Evolutionary conservation across 2,888 invertebrate species (phyloP).

Genomic region (Tachina lurida): DNA sequence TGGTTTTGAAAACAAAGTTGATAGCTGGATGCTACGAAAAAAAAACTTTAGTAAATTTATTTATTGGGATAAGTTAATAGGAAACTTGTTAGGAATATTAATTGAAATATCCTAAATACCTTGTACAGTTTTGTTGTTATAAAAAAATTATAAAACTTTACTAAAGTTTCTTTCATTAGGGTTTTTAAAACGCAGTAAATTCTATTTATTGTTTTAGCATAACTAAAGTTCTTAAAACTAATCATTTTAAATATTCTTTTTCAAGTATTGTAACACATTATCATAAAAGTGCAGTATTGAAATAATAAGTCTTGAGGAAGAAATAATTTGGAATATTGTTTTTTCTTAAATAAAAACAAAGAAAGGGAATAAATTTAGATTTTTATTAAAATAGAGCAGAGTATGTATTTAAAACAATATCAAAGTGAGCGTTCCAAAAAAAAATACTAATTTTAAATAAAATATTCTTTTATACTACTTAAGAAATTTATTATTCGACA

Average conservation of each 20-base stretch:
- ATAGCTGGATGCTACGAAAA: background rate
- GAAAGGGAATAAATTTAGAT: conserved; percentile 2
- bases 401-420: conserved; percentile 10
- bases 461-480: background rate
- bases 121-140: too few relatives aligned
- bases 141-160: background rate
- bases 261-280: background rate
- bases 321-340: conserved; percentile 23
- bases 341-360: conserved; percentile 5
- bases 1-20: conserved; percentile 23
- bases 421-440: background rate
- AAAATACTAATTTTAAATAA: background rate
- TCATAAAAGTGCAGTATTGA: conserved; percentile 33
- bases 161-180: conserved; percentile 1
- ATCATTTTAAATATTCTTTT: background rate
- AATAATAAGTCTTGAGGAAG: conserved; percentile 29
- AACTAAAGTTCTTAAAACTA: conserved; percentile 9
- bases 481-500: too few relatives aligned
- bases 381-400: conserved; percentile 15
- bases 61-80: background rate
- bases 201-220: conserved; percentile 17
- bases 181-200: conserved; percentile 44
- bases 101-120: background rate
- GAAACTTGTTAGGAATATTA: background rate
- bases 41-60: conserved; percentile 19